Evolutionary conservation across 2,888 invertebrate species (phyloP).

Genomic region (Oegoconia quadripuncta): DNA sequence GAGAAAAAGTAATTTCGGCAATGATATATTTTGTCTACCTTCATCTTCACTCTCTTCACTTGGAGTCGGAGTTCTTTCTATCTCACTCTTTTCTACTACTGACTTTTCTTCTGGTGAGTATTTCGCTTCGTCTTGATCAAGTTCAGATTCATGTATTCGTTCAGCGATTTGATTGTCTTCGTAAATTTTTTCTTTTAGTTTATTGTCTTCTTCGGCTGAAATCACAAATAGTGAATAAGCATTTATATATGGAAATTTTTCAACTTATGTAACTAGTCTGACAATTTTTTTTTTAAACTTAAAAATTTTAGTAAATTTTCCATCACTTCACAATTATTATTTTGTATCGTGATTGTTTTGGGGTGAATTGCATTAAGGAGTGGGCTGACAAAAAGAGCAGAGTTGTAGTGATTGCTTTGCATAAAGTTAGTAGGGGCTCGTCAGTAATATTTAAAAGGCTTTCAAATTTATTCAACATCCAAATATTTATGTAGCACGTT

Average conservation of each 20-base stretch:
- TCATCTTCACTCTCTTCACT: slow-evolving; percentile 77
- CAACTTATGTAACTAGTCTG: too few species aligned
- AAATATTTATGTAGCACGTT: too few species aligned
- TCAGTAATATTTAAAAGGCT: too few species aligned
- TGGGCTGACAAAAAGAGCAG: too few species aligned
- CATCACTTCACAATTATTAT: too few species aligned
- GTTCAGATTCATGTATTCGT: slow-evolving; percentile 54
- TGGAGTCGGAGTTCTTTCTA: slow-evolving; percentile 68
- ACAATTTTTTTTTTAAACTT: background rate
- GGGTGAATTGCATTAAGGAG: too few species aligned
- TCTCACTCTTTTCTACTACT: slow-evolving; percentile 83
- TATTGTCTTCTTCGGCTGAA: slow-evolving; percentile 71
- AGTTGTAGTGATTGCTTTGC: too few species aligned
- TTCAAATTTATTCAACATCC: too few species aligned
- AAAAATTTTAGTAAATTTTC: background rate
- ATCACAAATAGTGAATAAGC: slow-evolving; percentile 2
- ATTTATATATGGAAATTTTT: too few species aligned
- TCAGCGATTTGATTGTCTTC: slow-evolving; percentile 61
- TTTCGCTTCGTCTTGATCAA: slow-evolving; percentile 83
- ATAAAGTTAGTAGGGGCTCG: too few species aligned
- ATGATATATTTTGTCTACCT: slow-evolving; percentile 24
- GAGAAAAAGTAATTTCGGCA: background rate
- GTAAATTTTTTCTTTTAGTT: slow-evolving; percentile 62
- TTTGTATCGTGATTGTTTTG: too few species aligned
- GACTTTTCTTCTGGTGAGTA: slow-evolving; percentile 90